Base-by-base conservation (phyloP, 2,888 invertebrate species). In the Mythimna pallens region DNA sequence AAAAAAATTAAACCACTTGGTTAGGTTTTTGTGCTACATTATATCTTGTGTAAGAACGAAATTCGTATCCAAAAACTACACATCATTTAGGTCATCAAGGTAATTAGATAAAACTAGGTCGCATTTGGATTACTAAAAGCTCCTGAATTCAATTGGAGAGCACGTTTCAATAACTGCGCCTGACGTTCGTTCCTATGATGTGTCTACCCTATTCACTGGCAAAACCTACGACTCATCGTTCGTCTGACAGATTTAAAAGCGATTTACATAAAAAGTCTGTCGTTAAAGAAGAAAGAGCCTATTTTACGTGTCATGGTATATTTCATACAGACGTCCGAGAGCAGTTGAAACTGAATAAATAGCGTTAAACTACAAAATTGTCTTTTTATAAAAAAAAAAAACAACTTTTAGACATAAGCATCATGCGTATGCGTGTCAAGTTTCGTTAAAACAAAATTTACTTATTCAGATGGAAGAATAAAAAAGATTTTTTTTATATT, bases 61-160 rank as follows among this genome's bases (percentile, higher is more conserved):
- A 61, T 3, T 36, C 54, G 20, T 47, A 34, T 47, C 0, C 14
- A 64, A 55, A 67, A 54, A 47, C 43, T n/a, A 22, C n/a, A 4
- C 6, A 25, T 34, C 10, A 66, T 61, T 69, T 79, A 66, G 65
- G 68, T 80, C 73, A 63, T 69, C 22, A 55, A 63, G 63, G 68
- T 79, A 69, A 83, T 79, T 69, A 70, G 79, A 54, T 43, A 58
- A n/a, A 82, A 78, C 64, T 78, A 69, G 68, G 83, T 73, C 80
- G 10, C 59, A 43, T 54, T 59, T 55, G 59, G 73, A 82, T 82
- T 69, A 73, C 58, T 66, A 43, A 66, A 65, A 65, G 68, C 80
- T 57, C 17, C 68, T 36, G 22, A 36, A 69, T 47, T 63, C 25
- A 78, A 66, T 55, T 25, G 47, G 20, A 47, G 17, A 30, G 30